Evolutionary conservation across 2,888 invertebrate species (phyloP).

Genomic region (Neoitamus cyanurus): DNA sequence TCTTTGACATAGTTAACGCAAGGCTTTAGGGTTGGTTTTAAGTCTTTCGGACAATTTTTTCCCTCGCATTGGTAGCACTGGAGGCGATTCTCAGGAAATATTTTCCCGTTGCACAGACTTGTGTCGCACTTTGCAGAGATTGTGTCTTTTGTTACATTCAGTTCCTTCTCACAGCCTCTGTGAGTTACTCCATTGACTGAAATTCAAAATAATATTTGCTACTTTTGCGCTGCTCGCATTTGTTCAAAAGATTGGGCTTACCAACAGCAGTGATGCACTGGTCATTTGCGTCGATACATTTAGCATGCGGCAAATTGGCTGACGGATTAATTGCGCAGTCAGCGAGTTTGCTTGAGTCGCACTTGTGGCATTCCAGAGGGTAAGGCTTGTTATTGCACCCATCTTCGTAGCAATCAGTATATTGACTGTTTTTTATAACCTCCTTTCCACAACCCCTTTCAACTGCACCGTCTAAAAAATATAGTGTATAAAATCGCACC

Average conservation of each 20-base stretch:
- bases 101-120: constrained; percentile 59
- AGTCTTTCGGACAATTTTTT: constrained; percentile 17
- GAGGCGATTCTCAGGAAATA: constrained; percentile 55
- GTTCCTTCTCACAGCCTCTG: constrained; percentile 57
- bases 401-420: not conserved
- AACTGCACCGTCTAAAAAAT: constrained; percentile 54
- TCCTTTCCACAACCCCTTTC: not conserved
- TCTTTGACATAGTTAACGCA: constrained; percentile 17
- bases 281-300: not conserved
- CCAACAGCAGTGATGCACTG: not conserved
- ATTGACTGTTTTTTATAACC: not conserved
- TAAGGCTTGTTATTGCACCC: not conserved
- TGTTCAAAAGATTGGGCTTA: no score
- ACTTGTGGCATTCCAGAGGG: constrained; percentile 17
- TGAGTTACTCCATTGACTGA: constrained; percentile 51
- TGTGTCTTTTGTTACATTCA: constrained; percentile 52
- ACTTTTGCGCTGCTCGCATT: not conserved
- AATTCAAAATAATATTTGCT: no score
- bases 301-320: not conserved
- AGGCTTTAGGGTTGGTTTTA: not conserved
- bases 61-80: constrained; percentile 43
- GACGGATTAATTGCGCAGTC: constrained; percentile 8
- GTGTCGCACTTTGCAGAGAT: constrained; percentile 54
- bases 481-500: constrained; percentile 48
- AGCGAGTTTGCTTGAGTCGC: constrained; percentile 25